Percentiles rank a stretch among this genome's conserved stretches.
phyloP scores from a whole-genome alignment of 2,797 vertebrate genomes.

The Anisognathus igniventris region DNA sequence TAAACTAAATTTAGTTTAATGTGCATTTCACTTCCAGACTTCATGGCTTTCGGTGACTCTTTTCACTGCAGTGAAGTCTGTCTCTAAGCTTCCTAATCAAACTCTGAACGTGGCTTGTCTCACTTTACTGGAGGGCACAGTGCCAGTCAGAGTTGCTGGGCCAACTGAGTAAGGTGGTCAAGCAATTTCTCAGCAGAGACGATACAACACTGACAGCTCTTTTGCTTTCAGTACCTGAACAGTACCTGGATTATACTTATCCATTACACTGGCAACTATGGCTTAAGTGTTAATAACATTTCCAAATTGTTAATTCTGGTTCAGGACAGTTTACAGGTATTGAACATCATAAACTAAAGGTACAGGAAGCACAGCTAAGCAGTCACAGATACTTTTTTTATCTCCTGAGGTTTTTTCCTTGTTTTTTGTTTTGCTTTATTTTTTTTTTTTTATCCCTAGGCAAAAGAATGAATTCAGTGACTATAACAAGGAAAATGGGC shows the following conservation, averaged over 20 bases:
- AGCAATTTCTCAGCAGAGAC: background rate
- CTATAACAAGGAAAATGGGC: background rate
- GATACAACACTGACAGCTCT: background rate
- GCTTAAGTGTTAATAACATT: background rate
- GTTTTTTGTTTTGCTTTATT: background rate
- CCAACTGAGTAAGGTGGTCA: background rate
- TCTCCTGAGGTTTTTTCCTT: background rate
- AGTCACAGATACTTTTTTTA: background rate
- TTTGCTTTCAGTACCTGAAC: background rate
- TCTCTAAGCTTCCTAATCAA: background rate
- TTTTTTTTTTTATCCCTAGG: fast-evolving
- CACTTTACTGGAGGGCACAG: too few species aligned
- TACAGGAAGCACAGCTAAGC: background rate
- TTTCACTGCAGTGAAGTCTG: background rate
- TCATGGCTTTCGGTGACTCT: background rate
- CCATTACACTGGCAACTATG: background rate
- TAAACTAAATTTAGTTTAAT: background rate
- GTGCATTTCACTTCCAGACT: background rate
- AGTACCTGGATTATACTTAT: background rate
- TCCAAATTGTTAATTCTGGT: background rate
- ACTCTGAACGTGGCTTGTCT: background rate
- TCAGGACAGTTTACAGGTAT: background rate
- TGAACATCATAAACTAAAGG: background rate
- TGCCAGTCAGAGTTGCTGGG: background rate
- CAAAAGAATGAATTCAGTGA: background rate